Conservation (phyloP, 2,797 vertebrate genomes). For the Coendou prehensilis region DNA sequence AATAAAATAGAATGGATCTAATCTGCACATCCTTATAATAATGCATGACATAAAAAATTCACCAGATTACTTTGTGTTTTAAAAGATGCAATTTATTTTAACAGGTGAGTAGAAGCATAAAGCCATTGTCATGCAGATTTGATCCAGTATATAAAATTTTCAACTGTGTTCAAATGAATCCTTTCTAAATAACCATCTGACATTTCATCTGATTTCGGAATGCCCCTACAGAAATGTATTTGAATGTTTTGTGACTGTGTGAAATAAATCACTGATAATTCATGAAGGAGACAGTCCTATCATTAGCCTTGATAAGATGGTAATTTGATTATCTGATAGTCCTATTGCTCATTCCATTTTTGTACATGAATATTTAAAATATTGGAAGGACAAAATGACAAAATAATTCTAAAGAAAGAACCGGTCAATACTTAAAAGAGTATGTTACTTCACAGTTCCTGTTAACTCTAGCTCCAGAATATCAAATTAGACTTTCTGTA, state of each 20-base stretch:
- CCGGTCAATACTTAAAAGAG: constrained; percentile 83
- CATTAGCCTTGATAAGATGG: constrained; percentile 88
- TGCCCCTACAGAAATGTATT: constrained; percentile 52
- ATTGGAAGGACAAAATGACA: constrained; percentile 82
- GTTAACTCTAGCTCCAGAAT: constrained; percentile 75
- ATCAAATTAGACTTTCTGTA: constrained; percentile 55
- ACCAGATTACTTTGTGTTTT: constrained; percentile 15
- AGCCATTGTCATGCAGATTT: not conserved
- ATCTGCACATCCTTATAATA: not conserved
- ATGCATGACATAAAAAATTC: not conserved
- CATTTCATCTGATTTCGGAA: constrained; percentile 38
- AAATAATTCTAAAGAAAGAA: constrained; percentile 84
- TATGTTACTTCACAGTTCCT: constrained; percentile 63
- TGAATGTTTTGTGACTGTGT: constrained; percentile 79
- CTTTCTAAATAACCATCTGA: constrained; percentile 23
- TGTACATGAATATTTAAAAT: constrained; percentile 90
- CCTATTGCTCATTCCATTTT: constrained; percentile 89
- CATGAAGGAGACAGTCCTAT: constrained; percentile 84
- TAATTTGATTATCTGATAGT: constrained; percentile 88
- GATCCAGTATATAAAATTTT: not conserved
- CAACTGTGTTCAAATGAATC: constrained; percentile 43
- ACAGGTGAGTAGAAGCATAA: not conserved
- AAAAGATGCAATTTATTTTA: constrained; percentile 29
- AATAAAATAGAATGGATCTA: not conserved
- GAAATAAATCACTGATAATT: constrained; percentile 85